These are phyloP conservation scores for Oxyura jamaicensis DNA, from an alignment of 2,113 vertebrate species.

Conservation along the genomic window DNA sequence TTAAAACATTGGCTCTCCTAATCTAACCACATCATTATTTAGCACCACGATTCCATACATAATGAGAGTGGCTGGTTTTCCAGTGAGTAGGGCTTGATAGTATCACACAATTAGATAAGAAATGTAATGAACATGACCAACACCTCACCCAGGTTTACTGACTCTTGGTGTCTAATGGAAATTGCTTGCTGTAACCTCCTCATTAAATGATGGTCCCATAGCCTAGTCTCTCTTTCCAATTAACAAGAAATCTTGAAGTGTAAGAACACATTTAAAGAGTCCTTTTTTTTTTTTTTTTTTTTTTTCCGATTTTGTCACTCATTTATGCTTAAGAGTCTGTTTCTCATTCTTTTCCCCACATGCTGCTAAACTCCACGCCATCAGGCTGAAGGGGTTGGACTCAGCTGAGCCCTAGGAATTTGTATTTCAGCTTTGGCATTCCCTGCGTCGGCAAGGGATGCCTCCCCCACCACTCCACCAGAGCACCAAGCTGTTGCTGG, in stretches of 20 bases:
- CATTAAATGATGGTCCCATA: neutral
- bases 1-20: neutral
- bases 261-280: neutral
- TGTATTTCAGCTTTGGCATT: neutral
- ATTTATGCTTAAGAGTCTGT: neutral
- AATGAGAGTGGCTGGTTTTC: neutral
- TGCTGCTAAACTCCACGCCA: neutral
- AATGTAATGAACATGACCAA: slow-evolving; percentile 1
- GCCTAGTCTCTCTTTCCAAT: neutral
- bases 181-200: neutral
- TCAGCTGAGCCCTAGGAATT: neutral
- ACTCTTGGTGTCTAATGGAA: neutral
- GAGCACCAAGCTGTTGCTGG: neutral
- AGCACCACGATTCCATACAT: neutral
- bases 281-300: too few relatives aligned
- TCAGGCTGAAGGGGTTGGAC: neutral
- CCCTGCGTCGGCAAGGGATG: neutral
- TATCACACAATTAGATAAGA: slow-evolving; percentile 2
- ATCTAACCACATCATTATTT: neutral
- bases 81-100: neutral
- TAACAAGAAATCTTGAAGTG: neutral
- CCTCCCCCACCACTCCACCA: neutral
- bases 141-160: neutral
- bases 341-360: neutral
- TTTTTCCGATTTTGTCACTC: neutral